Base-by-base conservation (phyloP, 2,888 invertebrate species). In the Barypeithes pellucidus region DNA sequence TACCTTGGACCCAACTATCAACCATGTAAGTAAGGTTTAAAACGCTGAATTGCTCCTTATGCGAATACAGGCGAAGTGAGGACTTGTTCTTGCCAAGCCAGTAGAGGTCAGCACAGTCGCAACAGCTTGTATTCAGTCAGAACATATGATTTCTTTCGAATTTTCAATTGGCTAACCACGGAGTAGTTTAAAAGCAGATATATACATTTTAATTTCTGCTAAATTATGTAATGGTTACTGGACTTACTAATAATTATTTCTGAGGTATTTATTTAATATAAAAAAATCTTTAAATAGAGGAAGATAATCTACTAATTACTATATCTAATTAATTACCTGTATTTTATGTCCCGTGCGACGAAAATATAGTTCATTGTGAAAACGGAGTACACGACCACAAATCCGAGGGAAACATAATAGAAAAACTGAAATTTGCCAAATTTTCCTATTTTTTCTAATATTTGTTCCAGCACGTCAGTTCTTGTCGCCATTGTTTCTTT, bases 381-480 rank as follows among this genome's bases (percentile, higher is more conserved):
- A 12, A 79, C 80, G 20, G 80, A 78, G 76, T 80, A 82, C 14
- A 79, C 73, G 12, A 81, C 77, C n/a, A 80, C 79, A 69, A 80
- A 77, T 47, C 81, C 78, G 47, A 83, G 69, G 39, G 79, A 77
- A 5, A 76, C 39, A 67, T 78, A 81, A 60, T 79, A 79, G 9
- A 73, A 65, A 22, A 77, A 75, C 73, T 89, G 89, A 84, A 88
- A 88, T 57, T 80, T 82, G 0, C 89, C 89, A 82, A 88, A 88
- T 8, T 86, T 86, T 0, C 89, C 89, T 41, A 71, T 47, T 69
- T 72, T 47, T 33, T 41, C 54, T 29, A 77, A 60, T 67, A 75
- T 66, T 52, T 74, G 66, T 22, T 76, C 77, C 1, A 77, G 47
- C 0, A 39, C 54, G 20, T 70, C 50, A 14, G 18, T 20, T 7